Percentiles rank a stretch among this genome's conserved stretches.
phyloP scores from a whole-genome alignment of 2,113 vertebrate genomes.

The Amblyopsis rosae region DNA sequence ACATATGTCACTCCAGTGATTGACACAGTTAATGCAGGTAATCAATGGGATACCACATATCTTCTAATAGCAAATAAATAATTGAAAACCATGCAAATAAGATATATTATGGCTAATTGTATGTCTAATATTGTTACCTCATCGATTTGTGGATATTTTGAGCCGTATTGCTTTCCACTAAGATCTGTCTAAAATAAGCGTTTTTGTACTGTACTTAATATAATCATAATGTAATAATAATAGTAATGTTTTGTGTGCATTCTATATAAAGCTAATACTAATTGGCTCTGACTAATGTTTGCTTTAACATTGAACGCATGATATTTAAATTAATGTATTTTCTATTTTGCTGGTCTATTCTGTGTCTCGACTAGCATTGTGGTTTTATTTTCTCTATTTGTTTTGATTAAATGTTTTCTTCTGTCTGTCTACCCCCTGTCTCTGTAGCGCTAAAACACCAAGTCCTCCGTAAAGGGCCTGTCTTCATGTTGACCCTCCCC shows the following conservation, averaged over 20 bases:
- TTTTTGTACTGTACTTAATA: not conserved
- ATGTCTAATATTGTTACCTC: too few relatives aligned
- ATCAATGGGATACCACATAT: too few relatives aligned
- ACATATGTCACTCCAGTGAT: too few relatives aligned
- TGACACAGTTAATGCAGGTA: too few relatives aligned
- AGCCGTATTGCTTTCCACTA: too few relatives aligned
- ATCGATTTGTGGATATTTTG: too few relatives aligned
- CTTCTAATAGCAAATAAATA: too few relatives aligned
- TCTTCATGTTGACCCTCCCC: constrained; percentile 61
- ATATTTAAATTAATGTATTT: not conserved
- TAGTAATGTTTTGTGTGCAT: not conserved
- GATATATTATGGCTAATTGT: too few relatives aligned
- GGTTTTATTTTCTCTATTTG: constrained; percentile 4
- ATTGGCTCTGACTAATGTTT: too few relatives aligned
- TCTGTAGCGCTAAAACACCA: constrained; percentile 74
- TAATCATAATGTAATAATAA: too few relatives aligned
- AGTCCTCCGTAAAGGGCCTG: constrained; percentile 68
- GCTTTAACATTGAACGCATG: not conserved
- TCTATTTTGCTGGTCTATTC: constrained; percentile 14
- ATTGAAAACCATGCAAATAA: too few relatives aligned
- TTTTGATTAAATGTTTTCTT: constrained; percentile 54
- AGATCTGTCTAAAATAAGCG: not conserved
- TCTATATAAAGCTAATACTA: not conserved
- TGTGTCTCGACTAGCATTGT: not conserved
- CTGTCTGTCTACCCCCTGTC: constrained; percentile 65